A percentile compares a stretch with the other conserved stretches of the same genome.
Evolutionary conservation across 2,888 invertebrate species (phyloP).

Genomic region (Ischnus inquisitorius): DNA sequence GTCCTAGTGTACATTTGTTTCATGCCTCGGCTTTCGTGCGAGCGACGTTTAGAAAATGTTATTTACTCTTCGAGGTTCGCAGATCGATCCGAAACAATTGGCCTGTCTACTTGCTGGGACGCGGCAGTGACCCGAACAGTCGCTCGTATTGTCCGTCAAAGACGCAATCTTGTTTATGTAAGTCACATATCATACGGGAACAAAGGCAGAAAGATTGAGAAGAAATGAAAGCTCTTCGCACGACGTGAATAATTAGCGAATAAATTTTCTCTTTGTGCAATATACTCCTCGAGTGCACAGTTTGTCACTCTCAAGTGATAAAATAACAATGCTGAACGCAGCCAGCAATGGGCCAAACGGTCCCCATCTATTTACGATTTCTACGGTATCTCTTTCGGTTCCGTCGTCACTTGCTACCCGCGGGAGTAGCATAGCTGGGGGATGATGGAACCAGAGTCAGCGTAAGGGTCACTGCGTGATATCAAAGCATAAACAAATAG

Average conservation of each 20-base stretch:
- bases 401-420: constrained; percentile 12
- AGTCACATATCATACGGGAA: no score
- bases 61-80: no score
- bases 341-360: neutral
- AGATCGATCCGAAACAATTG: no score
- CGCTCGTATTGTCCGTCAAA: no score
- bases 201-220: no score
- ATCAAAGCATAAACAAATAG: constrained; percentile 84
- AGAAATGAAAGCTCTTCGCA: neutral
- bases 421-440: constrained; percentile 3
- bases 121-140: no score
- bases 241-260: neutral
- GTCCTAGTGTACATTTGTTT: no score
- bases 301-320: neutral
- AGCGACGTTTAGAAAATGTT: no score
- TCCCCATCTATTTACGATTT: neutral
- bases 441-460: constrained; percentile 31
- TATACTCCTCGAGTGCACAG: neutral
- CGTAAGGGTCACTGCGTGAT: constrained; percentile 70
- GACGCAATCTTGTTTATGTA: no score
- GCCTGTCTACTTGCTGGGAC: no score
- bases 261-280: neutral
- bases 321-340: neutral
- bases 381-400: neutral
- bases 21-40: no score